These are phyloP conservation scores for Drosophila hamatofila DNA, from an alignment of 2,888 invertebrate genomes.

Conservation along the genomic window DNA sequence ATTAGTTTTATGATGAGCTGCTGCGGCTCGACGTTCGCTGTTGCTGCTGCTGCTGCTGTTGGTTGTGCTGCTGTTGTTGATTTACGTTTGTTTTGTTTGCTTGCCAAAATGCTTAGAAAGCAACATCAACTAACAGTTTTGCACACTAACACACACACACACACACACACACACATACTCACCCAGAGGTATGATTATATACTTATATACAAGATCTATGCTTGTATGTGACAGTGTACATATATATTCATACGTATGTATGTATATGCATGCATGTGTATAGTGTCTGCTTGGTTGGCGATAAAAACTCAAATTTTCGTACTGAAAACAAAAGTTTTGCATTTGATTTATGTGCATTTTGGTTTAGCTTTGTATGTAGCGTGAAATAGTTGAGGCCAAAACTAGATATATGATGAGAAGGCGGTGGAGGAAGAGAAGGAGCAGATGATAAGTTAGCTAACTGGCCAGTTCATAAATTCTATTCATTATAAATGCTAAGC, in stretches of 20 bases:
- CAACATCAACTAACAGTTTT: conserved; percentile 71
- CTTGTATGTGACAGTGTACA: conserved; percentile 26
- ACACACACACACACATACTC: conserved; percentile 1
- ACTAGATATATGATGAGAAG: conserved; percentile 1
- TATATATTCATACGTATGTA: background rate
- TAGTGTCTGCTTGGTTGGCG: conserved; percentile 59
- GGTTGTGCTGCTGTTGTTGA: conserved; percentile 61
- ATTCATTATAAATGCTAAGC: conserved; percentile 74
- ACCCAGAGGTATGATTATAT: background rate
- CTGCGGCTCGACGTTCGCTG: conserved; percentile 58
- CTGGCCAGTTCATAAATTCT: conserved; percentile 66
- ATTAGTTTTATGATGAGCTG: conserved; percentile 79
- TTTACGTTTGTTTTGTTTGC: conserved; percentile 79
- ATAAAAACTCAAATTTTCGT: conserved; percentile 67
- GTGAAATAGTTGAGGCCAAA: conserved; percentile 68
- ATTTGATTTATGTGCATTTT: conserved; percentile 76
- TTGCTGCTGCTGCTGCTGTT: conserved; percentile 32
- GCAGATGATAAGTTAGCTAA: conserved; percentile 36
- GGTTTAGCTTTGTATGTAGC: conserved; percentile 73
- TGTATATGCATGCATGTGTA: background rate
- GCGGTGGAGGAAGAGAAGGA: background rate
- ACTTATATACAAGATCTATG: conserved; percentile 11
- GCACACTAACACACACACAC: conserved; percentile 13
- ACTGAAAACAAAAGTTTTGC: conserved; percentile 73
- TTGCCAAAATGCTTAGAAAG: conserved; percentile 72